Evolutionary conservation across 2,113 vertebrate genomes (phyloP), one percentile per base, ranked within the genome.

Genomic region (Corydoras sp.): DNA sequence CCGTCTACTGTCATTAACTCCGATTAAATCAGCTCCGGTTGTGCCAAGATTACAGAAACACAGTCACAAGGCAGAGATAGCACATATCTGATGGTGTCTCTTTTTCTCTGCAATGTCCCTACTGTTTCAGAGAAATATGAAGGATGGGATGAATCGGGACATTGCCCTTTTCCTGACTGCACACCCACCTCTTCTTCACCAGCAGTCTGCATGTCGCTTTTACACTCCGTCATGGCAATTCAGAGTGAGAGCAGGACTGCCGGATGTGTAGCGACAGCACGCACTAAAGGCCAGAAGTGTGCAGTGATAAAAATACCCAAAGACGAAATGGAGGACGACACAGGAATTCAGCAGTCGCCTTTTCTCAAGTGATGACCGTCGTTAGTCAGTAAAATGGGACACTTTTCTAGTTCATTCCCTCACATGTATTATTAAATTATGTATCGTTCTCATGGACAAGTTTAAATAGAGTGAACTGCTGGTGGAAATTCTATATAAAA

Each of bases 121-220:
- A 81, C 71, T 65, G 76, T 71, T 18, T 73, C 78, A 78, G 79
- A 29, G 3, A 64, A 67, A 66, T 77, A 62, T 75, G 72, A 62
- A 59, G 2, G 56, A 67, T 50, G 43, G 58, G 73, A 89, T 86
- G 61, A 18, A 78, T 82, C 80, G 81, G 75, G 88, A 89, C 86
- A 67, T 85, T 89, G 88, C 83, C 88, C 89, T 91, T 91, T 91
- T 86, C 85, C 62, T 32, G 75, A 80, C 85, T 87, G 82, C 82
- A 89, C 86, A 90, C 86, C 90, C 86, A 88, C 89, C 89, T 89
- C 87, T 83, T 85, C 85, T 87, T 88, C 83, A 90, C 89, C 90
- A 90, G 89, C 84, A 83, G 65, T 67, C 74, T 72, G 89, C 85
- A 84, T 67, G 72, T 55, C 69, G 80, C 80, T 79, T 86, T 80